Base-by-base conservation (phyloP, 2,113 vertebrate genomes). In the Tetraodon nigroviridis region DNA sequence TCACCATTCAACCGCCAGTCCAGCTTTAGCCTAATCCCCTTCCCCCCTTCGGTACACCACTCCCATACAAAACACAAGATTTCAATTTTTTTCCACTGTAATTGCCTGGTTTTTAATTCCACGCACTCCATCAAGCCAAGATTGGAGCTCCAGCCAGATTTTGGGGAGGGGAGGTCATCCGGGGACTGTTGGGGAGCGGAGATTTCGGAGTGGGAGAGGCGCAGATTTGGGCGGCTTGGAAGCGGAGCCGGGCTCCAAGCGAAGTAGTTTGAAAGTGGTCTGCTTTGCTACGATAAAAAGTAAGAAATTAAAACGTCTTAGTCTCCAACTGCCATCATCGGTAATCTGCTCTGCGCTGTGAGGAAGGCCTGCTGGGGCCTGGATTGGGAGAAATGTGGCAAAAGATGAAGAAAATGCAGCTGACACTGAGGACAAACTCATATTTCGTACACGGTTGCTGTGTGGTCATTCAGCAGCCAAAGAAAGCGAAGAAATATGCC, bases 31-130 rank as follows among this genome's bases (percentile, higher is more conserved):
- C 67, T 90, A 89, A 90, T 90, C 87, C 86, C 80, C 79, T 51
- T 79, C 83, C 81, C 78, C 46, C 81, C 76, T 67, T 70, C 73
- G 74, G 77, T 69, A 62, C 75, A 66, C 73, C 77, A 75, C 83
- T 87, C 83, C 71, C 77, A 78, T 78, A 81, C 82, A 88, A 91
- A 91, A 90, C 84, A 87, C 68, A 89, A 88, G 86, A 92, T 90
- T 89, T 84, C 59, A 79, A 71, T 87, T 89, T 88, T 86, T 46
- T 17, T 46, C 81, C 78, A 83, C 88, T 89, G 85, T 91, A 91
- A 90, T 91, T 91, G 85, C 89, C 79, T 89, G 78, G 72, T 82
- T 84, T 80, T 86, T 88, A 89, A 90, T 89, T 90, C 89, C 80
- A 58, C 52, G 64, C 82, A 82, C 45, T 64, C 87, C 82, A 89